Evolutionary conservation across 2,888 invertebrate genomes (phyloP).

Genomic region (Nomada lathburiana): DNA sequence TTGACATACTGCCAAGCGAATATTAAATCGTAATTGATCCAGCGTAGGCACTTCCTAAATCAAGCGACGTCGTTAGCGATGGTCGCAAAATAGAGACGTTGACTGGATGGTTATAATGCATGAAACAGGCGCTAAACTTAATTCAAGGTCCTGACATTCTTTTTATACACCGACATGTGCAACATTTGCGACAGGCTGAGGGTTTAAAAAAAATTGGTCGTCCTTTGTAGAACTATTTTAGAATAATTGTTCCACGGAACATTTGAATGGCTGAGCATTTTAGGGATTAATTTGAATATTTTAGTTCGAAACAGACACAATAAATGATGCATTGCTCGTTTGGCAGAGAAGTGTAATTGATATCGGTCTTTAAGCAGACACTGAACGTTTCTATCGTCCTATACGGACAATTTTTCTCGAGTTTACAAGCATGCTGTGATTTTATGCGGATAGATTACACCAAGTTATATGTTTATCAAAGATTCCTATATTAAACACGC

Average conservation of each 20-base stretch:
- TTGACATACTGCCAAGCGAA: background rate
- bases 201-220: background rate
- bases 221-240: background rate
- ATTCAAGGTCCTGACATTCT: background rate
- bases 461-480: slow-evolving; percentile 34
- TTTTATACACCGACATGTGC: background rate
- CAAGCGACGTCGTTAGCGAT: background rate
- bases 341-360: no score
- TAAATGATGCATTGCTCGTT: background rate
- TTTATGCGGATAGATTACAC: slow-evolving; percentile 35
- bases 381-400: background rate
- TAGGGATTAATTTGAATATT: no score
- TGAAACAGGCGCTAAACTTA: background rate
- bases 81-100: background rate
- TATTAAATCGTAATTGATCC: background rate
- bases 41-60: background rate
- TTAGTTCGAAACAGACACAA: background rate
- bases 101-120: background rate
- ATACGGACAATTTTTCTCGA: background rate
- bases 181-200: background rate
- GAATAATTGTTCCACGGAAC: background rate
- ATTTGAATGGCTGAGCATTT: no score
- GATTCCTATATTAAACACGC: slow-evolving; percentile 61
- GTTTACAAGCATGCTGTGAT: background rate
- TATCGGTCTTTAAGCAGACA: background rate